Evolutionary conservation across 1,140 invertebrate genomes (phyloP).

Genomic region (Drosophila asahinai): DNA sequence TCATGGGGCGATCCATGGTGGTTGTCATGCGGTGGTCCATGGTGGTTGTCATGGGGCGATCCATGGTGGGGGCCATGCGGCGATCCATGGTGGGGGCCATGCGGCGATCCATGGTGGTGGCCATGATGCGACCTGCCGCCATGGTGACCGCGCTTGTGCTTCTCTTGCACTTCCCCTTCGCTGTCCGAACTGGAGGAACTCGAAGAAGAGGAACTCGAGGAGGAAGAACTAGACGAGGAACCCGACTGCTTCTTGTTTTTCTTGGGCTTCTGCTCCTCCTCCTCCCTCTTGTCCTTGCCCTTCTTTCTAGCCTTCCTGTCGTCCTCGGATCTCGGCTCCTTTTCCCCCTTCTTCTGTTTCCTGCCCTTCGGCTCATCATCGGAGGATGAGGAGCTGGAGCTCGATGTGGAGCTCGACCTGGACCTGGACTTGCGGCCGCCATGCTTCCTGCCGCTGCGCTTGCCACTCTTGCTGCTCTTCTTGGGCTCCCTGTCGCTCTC

Average conservation of each 20-base stretch:
- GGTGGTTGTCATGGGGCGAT: not conserved
- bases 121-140: not conserved
- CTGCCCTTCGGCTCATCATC: constrained; percentile 2
- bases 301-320: too few species aligned
- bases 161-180: constrained; percentile 16
- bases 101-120: not conserved
- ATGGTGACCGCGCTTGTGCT: constrained; percentile 2
- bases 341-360: not conserved
- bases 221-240: constrained; percentile 23
- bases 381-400: constrained; percentile 16
- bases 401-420: constrained; percentile 36
- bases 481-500: constrained; percentile 2
- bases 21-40: not conserved
- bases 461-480: not conserved
- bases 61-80: not conserved
- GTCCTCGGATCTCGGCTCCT: not conserved
- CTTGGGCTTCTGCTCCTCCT: not conserved
- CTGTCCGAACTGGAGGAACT: constrained; percentile 37
- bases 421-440: constrained; percentile 10
- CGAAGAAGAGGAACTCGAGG: constrained; percentile 29
- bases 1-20: not conserved
- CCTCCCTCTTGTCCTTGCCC: constrained; percentile 4
- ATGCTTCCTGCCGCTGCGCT: not conserved
- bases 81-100: not conserved
- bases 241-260: constrained; percentile 1